Conservation (phyloP, 1,140 invertebrate genomes). For the Trichogramma pretiosum region DNA sequence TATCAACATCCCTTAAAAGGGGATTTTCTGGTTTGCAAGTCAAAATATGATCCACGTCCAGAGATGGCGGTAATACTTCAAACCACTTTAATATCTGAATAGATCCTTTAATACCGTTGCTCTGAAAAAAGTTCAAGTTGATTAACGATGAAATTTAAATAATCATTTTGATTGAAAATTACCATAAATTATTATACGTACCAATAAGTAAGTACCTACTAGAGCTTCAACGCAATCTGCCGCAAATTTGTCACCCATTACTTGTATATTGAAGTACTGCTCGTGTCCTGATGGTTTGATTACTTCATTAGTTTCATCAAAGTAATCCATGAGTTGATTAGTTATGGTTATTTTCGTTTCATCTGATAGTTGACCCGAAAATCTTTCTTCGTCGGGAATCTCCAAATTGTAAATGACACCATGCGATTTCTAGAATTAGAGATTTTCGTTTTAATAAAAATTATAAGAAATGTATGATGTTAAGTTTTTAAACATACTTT, state of each 20-base stretch:
- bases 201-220: constrained; percentile 66
- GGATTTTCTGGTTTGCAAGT: constrained; percentile 22
- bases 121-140: constrained; percentile 29
- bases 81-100: constrained; percentile 67
- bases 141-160: too few relatives aligned
- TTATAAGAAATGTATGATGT: too few relatives aligned
- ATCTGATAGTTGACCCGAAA: constrained; percentile 34
- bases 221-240: constrained; percentile 80
- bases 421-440: too few relatives aligned
- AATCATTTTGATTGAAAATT: not conserved
- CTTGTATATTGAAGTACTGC: constrained; percentile 42
- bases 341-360: constrained; percentile 20
- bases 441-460: too few relatives aligned
- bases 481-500: too few relatives aligned
- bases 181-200: constrained; percentile 29
- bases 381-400: constrained; percentile 38
- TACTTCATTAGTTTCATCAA: constrained; percentile 21
- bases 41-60: constrained; percentile 29
- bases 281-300: constrained; percentile 34
- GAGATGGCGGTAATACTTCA: constrained; percentile 50
- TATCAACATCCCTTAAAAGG: constrained; percentile 32
- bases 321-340: constrained; percentile 26
- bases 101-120: constrained; percentile 48
- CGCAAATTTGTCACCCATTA: constrained; percentile 55
- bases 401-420: constrained; percentile 42